These are phyloP conservation scores for Phenganax stokvisi DNA, from an alignment of 92 coral and sea anemone species.

Conservation along the genomic window DNA sequence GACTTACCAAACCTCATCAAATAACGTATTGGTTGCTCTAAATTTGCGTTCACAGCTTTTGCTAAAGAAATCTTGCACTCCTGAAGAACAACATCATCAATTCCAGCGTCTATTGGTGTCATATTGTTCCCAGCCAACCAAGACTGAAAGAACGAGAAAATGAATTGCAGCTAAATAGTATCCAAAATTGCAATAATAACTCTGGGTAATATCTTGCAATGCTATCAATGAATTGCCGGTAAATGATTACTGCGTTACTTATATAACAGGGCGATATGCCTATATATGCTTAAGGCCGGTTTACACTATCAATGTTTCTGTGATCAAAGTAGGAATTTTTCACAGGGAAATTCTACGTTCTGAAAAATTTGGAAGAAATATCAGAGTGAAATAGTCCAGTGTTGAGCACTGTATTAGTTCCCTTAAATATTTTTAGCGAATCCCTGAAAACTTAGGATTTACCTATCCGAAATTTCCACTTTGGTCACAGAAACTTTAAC, in stretches of 20 bases:
- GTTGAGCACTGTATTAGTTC: too few relatives aligned
- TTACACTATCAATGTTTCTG: too few relatives aligned
- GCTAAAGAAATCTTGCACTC: constrained; percentile 63
- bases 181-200: neutral
- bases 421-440: too few relatives aligned
- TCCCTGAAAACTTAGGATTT: too few relatives aligned
- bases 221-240: neutral
- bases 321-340: too few relatives aligned
- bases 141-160: constrained; percentile 46
- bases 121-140: constrained; percentile 96
- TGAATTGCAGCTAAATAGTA: neutral
- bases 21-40: constrained; percentile 84
- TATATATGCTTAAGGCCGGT: too few relatives aligned
- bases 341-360: too few relatives aligned
- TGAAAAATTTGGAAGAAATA: too few relatives aligned
- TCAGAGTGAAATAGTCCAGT: too few relatives aligned
- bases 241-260: neutral
- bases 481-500: neutral
- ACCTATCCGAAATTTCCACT: too few relatives aligned
- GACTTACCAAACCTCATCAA: constrained; percentile 84
- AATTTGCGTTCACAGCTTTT: constrained; percentile 69
- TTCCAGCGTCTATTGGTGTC: constrained; percentile 76
- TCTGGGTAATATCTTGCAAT: neutral
- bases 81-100: constrained; percentile 71
- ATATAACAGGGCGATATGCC: too few relatives aligned